Evolutionary conservation across 1,140 invertebrate species (phyloP).

Genomic region (Galleria mellonella): DNA sequence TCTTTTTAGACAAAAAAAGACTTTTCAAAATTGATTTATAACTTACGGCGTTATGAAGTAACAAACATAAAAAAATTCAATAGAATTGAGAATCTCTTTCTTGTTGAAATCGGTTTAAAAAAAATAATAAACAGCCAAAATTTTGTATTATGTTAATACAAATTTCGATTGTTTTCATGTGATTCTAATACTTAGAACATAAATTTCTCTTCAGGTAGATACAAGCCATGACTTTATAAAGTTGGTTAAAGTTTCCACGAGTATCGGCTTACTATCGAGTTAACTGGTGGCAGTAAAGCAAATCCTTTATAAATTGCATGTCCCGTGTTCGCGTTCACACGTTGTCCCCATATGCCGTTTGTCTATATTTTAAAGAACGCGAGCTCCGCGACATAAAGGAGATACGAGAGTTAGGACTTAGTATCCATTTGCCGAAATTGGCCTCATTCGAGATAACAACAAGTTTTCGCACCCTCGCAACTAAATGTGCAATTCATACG

Average conservation of each 20-base stretch:
- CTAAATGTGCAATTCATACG: conserved; percentile 68
- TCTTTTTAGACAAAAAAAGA: too few species aligned
- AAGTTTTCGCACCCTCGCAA: conserved; percentile 69
- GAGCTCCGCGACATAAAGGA: conserved; percentile 52
- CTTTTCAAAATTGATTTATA: too few species aligned
- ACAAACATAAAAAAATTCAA: too few species aligned
- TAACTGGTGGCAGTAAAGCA: conserved; percentile 48
- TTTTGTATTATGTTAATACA: too few species aligned
- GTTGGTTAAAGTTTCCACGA: conserved; percentile 23
- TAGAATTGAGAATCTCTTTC: too few species aligned
- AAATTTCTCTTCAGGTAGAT: too few species aligned
- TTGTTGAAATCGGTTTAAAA: too few species aligned
- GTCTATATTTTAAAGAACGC: conserved; percentile 67
- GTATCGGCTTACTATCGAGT: conserved; percentile 16
- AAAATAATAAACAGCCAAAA: too few species aligned
- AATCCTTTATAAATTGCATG: conserved; percentile 66
- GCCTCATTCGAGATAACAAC: conserved; percentile 68
- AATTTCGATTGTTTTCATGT: too few species aligned
- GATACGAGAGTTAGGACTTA: conserved; percentile 68
- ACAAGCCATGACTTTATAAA: too few species aligned
- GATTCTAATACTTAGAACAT: too few species aligned
- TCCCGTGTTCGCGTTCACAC: conserved; percentile 26
- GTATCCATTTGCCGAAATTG: conserved; percentile 72
- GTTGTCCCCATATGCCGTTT: conserved; percentile 32
- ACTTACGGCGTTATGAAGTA: too few species aligned